Evolutionary conservation across 2,113 vertebrate species (phyloP).

Genomic region (Dromiciops gliroides): DNA sequence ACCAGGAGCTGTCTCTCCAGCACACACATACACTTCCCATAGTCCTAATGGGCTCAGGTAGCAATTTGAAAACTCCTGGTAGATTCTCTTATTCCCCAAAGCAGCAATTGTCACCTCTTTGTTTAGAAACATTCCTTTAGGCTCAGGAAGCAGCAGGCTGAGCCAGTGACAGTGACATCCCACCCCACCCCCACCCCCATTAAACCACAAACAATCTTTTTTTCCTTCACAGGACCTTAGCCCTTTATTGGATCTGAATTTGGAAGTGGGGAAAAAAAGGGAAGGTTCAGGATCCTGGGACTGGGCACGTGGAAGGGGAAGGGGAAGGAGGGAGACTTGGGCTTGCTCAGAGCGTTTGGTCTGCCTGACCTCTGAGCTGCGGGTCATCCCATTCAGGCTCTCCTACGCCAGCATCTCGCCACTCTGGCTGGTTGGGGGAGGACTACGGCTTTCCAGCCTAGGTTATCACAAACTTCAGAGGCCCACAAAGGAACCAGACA

Average conservation of each 20-base stretch:
- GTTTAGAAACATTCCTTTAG: conserved; percentile 72
- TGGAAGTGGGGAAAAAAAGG: not conserved
- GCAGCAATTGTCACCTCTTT: conserved; percentile 64
- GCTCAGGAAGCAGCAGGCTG: conserved; percentile 64
- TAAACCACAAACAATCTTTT: conserved; percentile 53
- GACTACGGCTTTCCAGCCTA: not conserved
- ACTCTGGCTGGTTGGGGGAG: not conserved
- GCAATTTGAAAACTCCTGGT: conserved; percentile 54
- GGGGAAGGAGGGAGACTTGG: conserved; percentile 16
- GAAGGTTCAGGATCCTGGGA: not conserved
- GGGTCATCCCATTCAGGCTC: not conserved
- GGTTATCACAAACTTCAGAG: not conserved
- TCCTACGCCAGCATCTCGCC: not conserved
- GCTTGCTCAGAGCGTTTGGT: conserved; percentile 11
- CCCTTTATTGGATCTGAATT: conserved; percentile 52
- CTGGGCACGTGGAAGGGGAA: conserved; percentile 27
- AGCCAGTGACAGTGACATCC: not conserved
- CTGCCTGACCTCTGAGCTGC: not conserved
- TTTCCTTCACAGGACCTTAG: conserved; percentile 56
- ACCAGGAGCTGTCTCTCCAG: not conserved
- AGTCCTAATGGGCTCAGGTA: conserved; percentile 37
- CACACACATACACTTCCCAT: conserved; percentile 27
- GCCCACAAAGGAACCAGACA: not conserved
- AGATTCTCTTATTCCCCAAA: not conserved
- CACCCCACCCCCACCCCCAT: conserved; percentile 55